Evolutionary conservation across 2,888 invertebrate genomes (phyloP).

Genomic region (Capitulum mitella): DNA sequence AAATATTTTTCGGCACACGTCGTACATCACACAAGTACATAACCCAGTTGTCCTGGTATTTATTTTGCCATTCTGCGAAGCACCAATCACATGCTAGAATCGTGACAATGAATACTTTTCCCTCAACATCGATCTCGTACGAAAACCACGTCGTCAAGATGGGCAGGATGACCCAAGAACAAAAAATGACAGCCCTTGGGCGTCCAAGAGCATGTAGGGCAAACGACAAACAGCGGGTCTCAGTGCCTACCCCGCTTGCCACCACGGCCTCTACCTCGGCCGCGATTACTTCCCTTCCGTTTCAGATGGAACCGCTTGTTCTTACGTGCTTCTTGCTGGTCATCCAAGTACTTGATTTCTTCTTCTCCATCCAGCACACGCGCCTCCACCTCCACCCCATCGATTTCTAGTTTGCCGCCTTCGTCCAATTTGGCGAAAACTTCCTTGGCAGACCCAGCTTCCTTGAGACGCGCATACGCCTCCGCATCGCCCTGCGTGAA

Average conservation of each 20-base stretch:
- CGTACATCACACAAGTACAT: too few species aligned
- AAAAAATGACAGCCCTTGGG: too few species aligned
- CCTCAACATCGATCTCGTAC: not conserved
- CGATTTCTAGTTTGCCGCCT: constrained; percentile 41
- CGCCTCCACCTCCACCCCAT: constrained; percentile 51
- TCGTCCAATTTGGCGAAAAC: constrained; percentile 43
- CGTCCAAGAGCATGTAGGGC: not conserved
- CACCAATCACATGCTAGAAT: not conserved
- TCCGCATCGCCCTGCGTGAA: constrained; percentile 64
- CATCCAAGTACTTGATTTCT: constrained; percentile 50
- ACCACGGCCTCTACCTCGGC: constrained; percentile 31
- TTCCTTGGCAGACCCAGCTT: constrained; percentile 61
- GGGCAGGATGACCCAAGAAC: too few species aligned
- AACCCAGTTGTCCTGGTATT: too few species aligned
- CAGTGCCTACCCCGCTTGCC: constrained; percentile 6
- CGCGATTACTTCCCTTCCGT: constrained; percentile 28
- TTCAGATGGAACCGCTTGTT: constrained; percentile 18
- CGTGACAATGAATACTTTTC: not conserved
- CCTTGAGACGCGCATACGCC: constrained; percentile 63
- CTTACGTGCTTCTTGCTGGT: constrained; percentile 33
- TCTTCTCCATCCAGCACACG: constrained; percentile 62
- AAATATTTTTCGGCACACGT: too few species aligned
- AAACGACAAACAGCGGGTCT: not conserved
- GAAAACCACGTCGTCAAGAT: not conserved
- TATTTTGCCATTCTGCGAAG: not conserved